A percentile compares a stretch with the other conserved stretches of the same genome.
phyloP scores from a whole-genome alignment of 2,113 vertebrate species.

The Lepus europaeus region DNA sequence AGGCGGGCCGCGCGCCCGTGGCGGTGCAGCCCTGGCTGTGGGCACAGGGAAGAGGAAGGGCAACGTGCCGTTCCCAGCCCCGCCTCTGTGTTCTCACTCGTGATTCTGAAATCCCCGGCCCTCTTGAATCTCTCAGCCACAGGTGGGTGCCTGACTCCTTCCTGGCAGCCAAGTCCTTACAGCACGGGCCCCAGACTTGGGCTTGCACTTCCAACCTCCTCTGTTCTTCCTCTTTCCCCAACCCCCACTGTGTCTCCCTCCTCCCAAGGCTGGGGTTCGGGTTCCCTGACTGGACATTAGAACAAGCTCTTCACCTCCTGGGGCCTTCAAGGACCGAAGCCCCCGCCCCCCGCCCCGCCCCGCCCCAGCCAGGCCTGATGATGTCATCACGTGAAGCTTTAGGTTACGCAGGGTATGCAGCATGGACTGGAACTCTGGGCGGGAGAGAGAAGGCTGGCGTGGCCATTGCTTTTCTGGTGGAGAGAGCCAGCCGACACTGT shows the following conservation, averaged over 20 bases:
- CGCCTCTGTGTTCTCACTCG: neutral
- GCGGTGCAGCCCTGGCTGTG: neutral
- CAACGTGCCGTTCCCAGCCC: neutral
- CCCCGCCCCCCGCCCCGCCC: neutral
- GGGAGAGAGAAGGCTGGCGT: too few relatives aligned
- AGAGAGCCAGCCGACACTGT: neutral
- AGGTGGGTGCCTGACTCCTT: accelerated
- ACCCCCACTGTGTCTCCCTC: neutral
- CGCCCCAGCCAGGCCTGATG: neutral
- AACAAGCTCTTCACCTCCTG: neutral
- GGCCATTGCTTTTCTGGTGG: neutral
- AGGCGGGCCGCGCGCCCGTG: neutral
- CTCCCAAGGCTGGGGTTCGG: neutral
- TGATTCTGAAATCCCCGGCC: neutral
- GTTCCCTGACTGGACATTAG: neutral
- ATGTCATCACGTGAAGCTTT: neutral
- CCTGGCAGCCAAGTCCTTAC: neutral
- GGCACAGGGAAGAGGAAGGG: neutral
- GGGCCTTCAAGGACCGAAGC: neutral
- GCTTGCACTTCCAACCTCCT: neutral
- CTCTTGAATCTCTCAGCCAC: neutral
- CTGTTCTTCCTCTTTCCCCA: neutral
- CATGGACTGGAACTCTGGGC: neutral
- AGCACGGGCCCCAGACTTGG: neutral
- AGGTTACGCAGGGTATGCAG: too few relatives aligned